Conservation (phyloP, 2,113 vertebrate genomes). For the Thermophis baileyi region DNA sequence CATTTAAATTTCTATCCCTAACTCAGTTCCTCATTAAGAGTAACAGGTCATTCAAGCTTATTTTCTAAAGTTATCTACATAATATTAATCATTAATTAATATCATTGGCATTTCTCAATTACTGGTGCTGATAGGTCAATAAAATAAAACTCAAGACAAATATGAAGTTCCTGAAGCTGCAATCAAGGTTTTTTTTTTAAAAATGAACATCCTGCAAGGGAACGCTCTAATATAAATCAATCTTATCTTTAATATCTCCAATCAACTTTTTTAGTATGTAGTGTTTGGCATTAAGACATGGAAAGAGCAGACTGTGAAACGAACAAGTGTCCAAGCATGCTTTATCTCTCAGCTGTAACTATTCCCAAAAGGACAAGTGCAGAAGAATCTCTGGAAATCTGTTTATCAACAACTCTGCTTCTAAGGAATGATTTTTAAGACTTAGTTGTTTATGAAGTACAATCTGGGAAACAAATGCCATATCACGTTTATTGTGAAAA, state of each 20-base stretch:
- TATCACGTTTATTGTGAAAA: background rate
- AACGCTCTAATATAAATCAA: background rate
- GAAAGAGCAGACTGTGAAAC: background rate
- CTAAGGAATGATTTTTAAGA: background rate
- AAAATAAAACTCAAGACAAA: background rate
- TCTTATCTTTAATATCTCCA: background rate
- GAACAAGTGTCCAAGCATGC: background rate
- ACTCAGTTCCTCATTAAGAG: background rate
- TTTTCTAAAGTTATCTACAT: background rate
- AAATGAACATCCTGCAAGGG: background rate
- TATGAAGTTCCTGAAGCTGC: background rate
- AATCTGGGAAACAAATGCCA: background rate
- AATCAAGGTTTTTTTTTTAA: background rate
- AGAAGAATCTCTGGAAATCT: background rate
- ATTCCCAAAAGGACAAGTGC: background rate
- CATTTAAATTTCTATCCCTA: background rate
- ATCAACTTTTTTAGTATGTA: background rate
- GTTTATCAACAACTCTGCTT: background rate
- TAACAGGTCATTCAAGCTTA: background rate
- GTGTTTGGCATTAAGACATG: background rate
- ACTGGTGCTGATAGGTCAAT: background rate
- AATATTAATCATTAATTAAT: background rate
- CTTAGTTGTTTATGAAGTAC: background rate
- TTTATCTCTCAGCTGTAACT: background rate
- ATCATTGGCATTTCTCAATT: background rate